A percentile compares a stretch with the other conserved stretches of the same genome.
phyloP scores from a whole-genome alignment of 2,113 vertebrate genomes.

The Syngnathoides biaculeatus region DNA sequence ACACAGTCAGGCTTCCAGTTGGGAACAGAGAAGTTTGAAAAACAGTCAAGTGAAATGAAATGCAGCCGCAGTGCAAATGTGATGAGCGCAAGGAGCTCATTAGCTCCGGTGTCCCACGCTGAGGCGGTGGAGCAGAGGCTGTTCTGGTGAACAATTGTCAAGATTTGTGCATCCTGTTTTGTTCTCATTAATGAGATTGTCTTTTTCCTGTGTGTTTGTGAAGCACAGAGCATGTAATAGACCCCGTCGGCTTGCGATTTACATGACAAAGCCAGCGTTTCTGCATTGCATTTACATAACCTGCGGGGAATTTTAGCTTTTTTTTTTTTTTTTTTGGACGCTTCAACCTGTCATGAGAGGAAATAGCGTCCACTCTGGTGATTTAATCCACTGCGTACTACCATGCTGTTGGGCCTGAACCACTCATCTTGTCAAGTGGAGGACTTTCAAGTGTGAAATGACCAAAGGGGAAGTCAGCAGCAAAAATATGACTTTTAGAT shows the following conservation, averaged over 20 bases:
- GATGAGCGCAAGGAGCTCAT: constrained; percentile 54
- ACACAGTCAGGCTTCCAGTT: constrained; percentile 27
- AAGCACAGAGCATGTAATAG: constrained; percentile 32
- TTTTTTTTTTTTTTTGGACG: background rate
- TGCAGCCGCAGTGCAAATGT: constrained; percentile 24
- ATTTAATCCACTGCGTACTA: constrained; percentile 32
- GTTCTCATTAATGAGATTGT: constrained; percentile 53
- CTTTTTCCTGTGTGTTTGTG: constrained; percentile 31
- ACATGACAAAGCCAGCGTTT: constrained; percentile 31
- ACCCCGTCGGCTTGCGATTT: constrained; percentile 19
- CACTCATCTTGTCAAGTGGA: constrained; percentile 40
- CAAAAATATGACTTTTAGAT: constrained; percentile 20
- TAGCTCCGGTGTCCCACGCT: constrained; percentile 44
- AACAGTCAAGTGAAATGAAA: constrained; percentile 38
- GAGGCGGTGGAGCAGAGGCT: constrained; percentile 27
- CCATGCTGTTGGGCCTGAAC: constrained; percentile 28
- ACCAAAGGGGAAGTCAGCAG: constrained; percentile 27
- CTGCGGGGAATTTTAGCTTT: constrained; percentile 27
- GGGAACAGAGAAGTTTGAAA: constrained; percentile 50
- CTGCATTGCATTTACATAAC: constrained; percentile 36
- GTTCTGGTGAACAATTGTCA: constrained; percentile 56
- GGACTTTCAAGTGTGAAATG: constrained; percentile 33
- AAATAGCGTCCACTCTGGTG: constrained; percentile 41
- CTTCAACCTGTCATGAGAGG: constrained; percentile 36
- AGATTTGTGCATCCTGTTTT: constrained; percentile 41